phyloP scores from a whole-genome alignment of 2,113 vertebrate genomes.

The Antechinus flavipes region DNA sequence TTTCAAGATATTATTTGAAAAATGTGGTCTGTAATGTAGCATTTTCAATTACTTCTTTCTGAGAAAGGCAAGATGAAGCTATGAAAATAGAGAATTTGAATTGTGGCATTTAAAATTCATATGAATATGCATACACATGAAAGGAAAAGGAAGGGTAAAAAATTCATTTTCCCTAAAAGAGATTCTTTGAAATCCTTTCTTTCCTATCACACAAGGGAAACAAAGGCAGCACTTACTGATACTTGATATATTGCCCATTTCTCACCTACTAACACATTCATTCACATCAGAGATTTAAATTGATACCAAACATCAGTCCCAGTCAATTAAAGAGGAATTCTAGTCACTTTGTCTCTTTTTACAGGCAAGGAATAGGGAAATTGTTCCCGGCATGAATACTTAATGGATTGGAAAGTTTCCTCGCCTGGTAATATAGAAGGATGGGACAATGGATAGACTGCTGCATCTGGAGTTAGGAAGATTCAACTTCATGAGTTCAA shows the following conservation, averaged over 20 bases:
- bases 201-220: constrained; percentile 26
- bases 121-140: constrained; percentile 42
- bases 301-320: constrained; percentile 69
- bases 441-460: neutral
- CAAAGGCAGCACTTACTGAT: neutral
- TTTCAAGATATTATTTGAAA: constrained; percentile 61
- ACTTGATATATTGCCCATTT: constrained; percentile 7
- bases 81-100: constrained; percentile 64
- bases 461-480: neutral
- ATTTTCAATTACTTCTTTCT: constrained; percentile 39
- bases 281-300: constrained; percentile 76
- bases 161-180: constrained; percentile 32
- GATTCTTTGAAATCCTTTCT: constrained; percentile 11
- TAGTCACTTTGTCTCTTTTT: neutral
- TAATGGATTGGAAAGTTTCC: neutral
- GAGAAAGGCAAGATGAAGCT: constrained; percentile 28
- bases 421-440: neutral
- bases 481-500: neutral
- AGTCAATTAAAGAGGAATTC: constrained; percentile 16
- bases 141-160: constrained; percentile 56
- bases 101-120: constrained; percentile 67
- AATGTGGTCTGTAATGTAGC: constrained; percentile 50
- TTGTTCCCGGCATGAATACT: neutral
- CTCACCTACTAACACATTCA: constrained; percentile 59
- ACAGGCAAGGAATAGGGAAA: neutral